phyloP scores from a whole-genome alignment of 2,888 invertebrate genomes.

The Luperina testacea region DNA sequence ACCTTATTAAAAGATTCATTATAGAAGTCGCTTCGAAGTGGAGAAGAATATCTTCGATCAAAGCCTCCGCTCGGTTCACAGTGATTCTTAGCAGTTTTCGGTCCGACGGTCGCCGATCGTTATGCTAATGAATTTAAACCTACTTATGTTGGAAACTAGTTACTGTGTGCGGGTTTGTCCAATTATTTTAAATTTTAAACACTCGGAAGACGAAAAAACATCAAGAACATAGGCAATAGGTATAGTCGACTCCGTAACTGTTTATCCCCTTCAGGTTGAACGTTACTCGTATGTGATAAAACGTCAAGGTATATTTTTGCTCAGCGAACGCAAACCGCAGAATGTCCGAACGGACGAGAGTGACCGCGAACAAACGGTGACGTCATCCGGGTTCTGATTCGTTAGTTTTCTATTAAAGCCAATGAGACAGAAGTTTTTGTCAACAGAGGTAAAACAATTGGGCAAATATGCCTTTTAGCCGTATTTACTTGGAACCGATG shows the following conservation, averaged over 20 bases:
- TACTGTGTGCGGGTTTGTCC: neutral
- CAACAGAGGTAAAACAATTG: neutral
- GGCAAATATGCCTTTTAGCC: neutral
- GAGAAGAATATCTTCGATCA: constrained; percentile 32
- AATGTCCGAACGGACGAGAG: no score
- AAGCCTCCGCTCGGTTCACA: constrained; percentile 27
- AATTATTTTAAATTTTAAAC: neutral
- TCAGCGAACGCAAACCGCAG: no score
- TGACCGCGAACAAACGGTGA: no score
- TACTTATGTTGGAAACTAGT: constrained; percentile 24
- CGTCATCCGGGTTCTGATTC: no score
- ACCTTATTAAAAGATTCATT: constrained; percentile 35
- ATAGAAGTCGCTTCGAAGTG: constrained; percentile 27
- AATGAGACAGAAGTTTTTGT: no score
- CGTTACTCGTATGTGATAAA: neutral
- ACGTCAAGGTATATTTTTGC: neutral
- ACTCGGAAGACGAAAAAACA: neutral
- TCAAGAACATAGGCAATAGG: neutral
- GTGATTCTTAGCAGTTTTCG: constrained; percentile 43
- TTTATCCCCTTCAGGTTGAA: neutral
- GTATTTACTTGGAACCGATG: neutral
- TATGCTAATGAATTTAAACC: constrained; percentile 57
- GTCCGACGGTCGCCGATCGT: constrained; percentile 31
- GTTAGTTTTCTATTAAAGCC: no score
- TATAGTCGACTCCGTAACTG: neutral